A percentile compares a stretch with the other conserved stretches of the same genome.
phyloP scores from a whole-genome alignment of 2,888 invertebrate genomes.

The Hemaris fuciformis region DNA sequence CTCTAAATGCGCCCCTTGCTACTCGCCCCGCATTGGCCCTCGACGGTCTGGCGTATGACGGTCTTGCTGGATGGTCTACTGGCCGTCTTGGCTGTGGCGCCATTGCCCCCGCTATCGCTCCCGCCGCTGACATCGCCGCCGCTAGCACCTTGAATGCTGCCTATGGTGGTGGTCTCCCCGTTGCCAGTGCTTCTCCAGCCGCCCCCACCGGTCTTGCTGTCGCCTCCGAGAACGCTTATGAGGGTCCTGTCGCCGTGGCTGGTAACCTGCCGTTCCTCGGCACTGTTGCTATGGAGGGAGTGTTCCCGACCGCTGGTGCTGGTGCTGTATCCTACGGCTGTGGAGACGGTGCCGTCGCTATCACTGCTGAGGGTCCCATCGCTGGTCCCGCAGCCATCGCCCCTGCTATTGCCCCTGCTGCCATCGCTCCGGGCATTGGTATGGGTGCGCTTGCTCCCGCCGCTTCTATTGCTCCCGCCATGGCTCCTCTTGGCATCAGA shows the following conservation, averaged over 20 bases:
- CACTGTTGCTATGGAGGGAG: slow-evolving; percentile 8
- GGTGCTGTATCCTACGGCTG: slow-evolving; percentile 22
- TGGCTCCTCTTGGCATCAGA: slow-evolving; percentile 17
- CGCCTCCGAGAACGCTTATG: slow-evolving; percentile 18
- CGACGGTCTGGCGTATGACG: background rate
- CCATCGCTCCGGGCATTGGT: too few relatives aligned
- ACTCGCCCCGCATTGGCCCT: background rate
- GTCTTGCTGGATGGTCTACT: background rate
- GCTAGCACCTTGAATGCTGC: slow-evolving; percentile 17
- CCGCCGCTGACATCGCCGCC: slow-evolving; percentile 12
- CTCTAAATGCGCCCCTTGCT: background rate
- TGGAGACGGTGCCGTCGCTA: slow-evolving; percentile 29
- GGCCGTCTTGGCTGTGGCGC: slow-evolving; percentile 9
- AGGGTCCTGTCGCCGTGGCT: slow-evolving; percentile 9
- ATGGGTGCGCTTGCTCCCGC: slow-evolving; percentile 31
- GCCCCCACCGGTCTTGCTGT: slow-evolving; percentile 31
- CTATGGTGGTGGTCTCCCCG: slow-evolving; percentile 28
- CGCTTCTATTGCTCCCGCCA: slow-evolving; percentile 31
- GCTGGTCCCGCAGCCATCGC: slow-evolving; percentile 30
- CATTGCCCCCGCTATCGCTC: background rate
- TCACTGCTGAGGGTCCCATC: slow-evolving; percentile 26
- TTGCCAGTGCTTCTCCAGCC: slow-evolving; percentile 32
- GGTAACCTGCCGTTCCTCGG: slow-evolving; percentile 16
- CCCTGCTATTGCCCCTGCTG: slow-evolving; percentile 10
- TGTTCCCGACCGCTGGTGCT: slow-evolving; percentile 13